Percentiles rank a stretch among this genome's conserved stretches.
These are phyloP conservation scores for Pseudachorutes palmiensis DNA, from an alignment of 1,140 invertebrate genomes.

Conservation along the genomic window DNA sequence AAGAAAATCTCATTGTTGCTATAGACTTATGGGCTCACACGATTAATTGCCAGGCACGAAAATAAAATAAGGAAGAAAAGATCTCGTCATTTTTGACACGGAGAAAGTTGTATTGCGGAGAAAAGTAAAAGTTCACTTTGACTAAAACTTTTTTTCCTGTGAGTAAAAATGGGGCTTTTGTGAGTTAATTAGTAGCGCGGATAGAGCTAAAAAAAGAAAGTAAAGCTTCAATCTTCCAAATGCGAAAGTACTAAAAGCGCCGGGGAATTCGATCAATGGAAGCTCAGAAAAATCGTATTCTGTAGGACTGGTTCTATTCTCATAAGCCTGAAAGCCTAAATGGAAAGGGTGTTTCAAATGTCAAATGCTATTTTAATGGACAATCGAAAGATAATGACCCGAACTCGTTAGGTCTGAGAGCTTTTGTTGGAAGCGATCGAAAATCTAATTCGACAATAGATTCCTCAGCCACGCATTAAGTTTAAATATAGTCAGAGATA, in stretches of 20 bases:
- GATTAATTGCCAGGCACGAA: background rate
- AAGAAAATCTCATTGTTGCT: background rate
- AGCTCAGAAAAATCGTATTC: background rate
- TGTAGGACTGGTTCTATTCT: background rate
- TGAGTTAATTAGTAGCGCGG: background rate
- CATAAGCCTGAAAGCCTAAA: background rate
- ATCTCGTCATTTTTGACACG: background rate
- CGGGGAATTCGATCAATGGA: background rate
- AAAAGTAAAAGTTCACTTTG: background rate
- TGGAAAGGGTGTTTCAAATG: background rate
- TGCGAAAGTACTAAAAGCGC: no score
- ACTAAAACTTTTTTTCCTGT: background rate
- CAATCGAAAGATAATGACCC: background rate
- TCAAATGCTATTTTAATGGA: conserved; percentile 2
- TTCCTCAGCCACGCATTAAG: no score
- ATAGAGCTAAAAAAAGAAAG: no score
- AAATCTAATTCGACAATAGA: no score
- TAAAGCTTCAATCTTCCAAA: no score
- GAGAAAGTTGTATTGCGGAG: no score
- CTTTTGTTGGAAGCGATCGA: background rate
- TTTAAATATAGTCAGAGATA: no score
- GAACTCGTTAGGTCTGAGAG: background rate
- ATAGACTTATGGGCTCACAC: background rate
- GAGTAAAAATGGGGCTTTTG: no score
- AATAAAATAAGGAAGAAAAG: background rate